These are phyloP conservation scores for Micromesistius poutassou DNA, from an alignment of 2,797 vertebrate species.

Conservation along the genomic window DNA sequence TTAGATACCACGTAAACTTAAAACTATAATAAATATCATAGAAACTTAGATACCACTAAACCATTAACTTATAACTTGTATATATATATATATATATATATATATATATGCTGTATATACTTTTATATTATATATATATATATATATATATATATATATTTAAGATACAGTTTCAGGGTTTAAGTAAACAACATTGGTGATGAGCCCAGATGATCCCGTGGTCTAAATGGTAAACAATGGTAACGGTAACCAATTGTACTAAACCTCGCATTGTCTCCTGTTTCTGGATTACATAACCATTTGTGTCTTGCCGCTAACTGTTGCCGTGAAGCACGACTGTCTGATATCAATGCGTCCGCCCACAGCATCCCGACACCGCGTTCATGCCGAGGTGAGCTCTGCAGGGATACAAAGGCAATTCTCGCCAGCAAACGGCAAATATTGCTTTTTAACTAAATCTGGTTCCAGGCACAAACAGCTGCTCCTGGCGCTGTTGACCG, in stretches of 20 bases:
- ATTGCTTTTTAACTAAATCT: slow-evolving; percentile 21
- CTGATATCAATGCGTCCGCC: slow-evolving; percentile 40
- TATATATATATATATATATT: not conserved
- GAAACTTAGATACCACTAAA: not conserved
- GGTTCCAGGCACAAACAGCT: slow-evolving; percentile 14
- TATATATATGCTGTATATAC: not conserved
- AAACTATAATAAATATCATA: not conserved
- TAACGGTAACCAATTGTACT: no score
- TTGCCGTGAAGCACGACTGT: not conserved
- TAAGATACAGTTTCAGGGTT: no score
- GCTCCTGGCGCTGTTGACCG: slow-evolving; percentile 6
- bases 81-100: not conserved
- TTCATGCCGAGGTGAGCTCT: slow-evolving; percentile 36
- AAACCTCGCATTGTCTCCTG: no score
- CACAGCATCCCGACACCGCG: slow-evolving; percentile 20
- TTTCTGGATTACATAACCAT: not conserved
- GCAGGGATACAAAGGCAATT: slow-evolving; percentile 46
- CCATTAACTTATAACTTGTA: not conserved
- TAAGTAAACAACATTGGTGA: no score
- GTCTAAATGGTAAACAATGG: no score
- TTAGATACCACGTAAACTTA: not conserved
- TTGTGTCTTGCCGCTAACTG: not conserved
- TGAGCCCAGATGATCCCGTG: no score
- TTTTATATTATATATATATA: not conserved
- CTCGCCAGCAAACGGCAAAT: slow-evolving; percentile 10